A percentile compares a stretch with the other conserved stretches of the same genome.
These are phyloP conservation scores for Serilophus lunatus DNA, from an alignment of 2,113 vertebrate species.

Conservation along the genomic window DNA sequence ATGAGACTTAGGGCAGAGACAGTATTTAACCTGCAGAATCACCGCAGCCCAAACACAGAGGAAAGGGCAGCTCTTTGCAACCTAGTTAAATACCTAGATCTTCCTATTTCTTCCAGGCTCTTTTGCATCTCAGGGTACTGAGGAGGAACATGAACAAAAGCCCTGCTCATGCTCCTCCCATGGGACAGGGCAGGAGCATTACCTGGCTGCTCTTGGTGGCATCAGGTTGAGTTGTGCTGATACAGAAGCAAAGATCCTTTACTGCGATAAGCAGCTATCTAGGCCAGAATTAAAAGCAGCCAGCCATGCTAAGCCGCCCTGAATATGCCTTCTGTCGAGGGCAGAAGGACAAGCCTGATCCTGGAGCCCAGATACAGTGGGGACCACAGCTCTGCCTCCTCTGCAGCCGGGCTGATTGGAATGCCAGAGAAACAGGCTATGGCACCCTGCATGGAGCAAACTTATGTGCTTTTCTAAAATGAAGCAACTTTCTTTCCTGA, in stretches of 20 bases:
- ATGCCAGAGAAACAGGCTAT: not conserved
- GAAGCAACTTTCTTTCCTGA: not conserved
- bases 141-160: not conserved
- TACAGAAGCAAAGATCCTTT: not conserved
- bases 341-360: not conserved
- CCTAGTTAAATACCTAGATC: not conserved
- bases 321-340: not conserved
- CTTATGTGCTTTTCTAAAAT: not conserved
- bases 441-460: not conserved
- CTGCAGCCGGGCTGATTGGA: not conserved
- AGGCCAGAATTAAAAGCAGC: not conserved
- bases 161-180: not conserved
- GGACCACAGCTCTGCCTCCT: rapidly evolving
- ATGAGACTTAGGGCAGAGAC: not conserved
- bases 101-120: not conserved
- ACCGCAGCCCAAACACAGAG: rapidly evolving
- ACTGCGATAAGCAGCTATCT: not conserved
- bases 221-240: not conserved
- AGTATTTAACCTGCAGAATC: not conserved
- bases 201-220: not conserved
- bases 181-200: not conserved
- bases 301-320: not conserved
- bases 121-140: not conserved
- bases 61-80: not conserved
- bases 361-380: not conserved